phyloP scores from a whole-genome alignment of 2,113 vertebrate genomes.

The Melanerpes formicivorus region DNA sequence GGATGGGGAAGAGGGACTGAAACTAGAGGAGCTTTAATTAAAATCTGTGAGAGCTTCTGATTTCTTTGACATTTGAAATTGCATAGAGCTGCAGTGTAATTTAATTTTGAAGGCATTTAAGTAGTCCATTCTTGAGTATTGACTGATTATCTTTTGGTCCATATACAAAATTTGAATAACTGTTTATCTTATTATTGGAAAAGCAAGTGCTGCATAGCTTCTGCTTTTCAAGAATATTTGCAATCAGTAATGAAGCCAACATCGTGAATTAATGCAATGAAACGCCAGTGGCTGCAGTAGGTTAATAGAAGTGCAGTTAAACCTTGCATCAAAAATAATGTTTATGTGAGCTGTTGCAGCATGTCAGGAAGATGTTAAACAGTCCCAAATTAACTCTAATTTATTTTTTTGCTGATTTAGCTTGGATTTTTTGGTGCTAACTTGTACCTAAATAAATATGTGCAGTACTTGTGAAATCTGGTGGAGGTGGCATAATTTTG shows the following conservation, averaged over 20 bases:
- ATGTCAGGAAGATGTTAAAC: not conserved
- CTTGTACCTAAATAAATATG: not conserved
- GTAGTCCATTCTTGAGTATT: not conserved
- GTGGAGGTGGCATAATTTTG: not conserved
- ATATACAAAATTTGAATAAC: not conserved
- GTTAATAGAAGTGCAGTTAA: conserved; percentile 3
- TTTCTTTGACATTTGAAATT: conserved; percentile 41
- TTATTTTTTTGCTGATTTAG: not conserved
- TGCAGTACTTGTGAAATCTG: not conserved
- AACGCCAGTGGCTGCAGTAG: not conserved
- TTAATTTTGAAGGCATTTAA: conserved; percentile 44
- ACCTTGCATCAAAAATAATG: not conserved
- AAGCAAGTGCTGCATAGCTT: not conserved
- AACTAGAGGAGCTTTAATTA: conserved; percentile 41
- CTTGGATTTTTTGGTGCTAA: not conserved
- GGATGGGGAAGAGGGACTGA: not conserved
- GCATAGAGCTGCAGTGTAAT: conserved; percentile 14
- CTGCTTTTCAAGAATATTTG: conserved; percentile 1
- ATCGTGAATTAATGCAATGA: not conserved
- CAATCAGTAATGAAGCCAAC: not conserved
- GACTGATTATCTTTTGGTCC: conserved; percentile 32
- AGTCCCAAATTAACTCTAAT: not conserved
- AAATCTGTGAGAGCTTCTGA: conserved; percentile 28
- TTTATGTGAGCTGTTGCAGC: not conserved
- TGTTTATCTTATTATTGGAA: conserved; percentile 12